Conservation (phyloP, 2,888 invertebrate species). For the Alcis repandata region DNA sequence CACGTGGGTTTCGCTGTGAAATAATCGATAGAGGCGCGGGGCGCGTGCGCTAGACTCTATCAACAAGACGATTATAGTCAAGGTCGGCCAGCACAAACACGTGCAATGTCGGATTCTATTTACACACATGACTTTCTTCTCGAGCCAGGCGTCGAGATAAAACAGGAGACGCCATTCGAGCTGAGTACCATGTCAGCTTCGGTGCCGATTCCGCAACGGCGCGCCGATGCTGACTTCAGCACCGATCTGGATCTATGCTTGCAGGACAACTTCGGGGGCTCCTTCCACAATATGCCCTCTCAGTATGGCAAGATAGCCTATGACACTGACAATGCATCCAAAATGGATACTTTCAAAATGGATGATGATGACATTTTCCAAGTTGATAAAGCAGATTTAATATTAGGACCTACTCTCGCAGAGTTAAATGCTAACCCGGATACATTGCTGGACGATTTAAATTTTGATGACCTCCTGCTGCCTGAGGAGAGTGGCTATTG, state of each 20-base stretch:
- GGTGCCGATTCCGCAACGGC: slow-evolving; percentile 88
- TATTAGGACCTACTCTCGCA: slow-evolving; percentile 93
- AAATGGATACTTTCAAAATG: slow-evolving; percentile 90
- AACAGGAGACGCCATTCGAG: slow-evolving; percentile 87
- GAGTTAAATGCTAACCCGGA: slow-evolving; percentile 95
- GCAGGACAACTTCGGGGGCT: slow-evolving; percentile 77
- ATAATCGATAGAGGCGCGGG: slow-evolving; percentile 81
- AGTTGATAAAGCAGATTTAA: slow-evolving; percentile 94
- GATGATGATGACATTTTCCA: slow-evolving; percentile 96
- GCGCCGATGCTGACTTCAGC: slow-evolving; percentile 82
- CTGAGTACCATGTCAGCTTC: slow-evolving; percentile 84
- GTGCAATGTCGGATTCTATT: slow-evolving; percentile 88
- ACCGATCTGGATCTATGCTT: slow-evolving; percentile 86
- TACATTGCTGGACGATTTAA: slow-evolving; percentile 92
- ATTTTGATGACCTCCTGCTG: slow-evolving; percentile 93
- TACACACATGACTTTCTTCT: slow-evolving; percentile 88
- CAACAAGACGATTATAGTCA: slow-evolving; percentile 82
- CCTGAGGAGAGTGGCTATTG: slow-evolving; percentile 89
- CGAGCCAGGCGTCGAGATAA: slow-evolving; percentile 88
- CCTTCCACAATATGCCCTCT: slow-evolving; percentile 77
- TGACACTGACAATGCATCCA: slow-evolving; percentile 76
- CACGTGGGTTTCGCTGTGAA: slow-evolving; percentile 80
- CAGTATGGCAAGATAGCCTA: slow-evolving; percentile 76
- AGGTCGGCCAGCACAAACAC: slow-evolving; percentile 83
- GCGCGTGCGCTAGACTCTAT: slow-evolving; percentile 84